phyloP scores from a whole-genome alignment of 2,888 invertebrate species.

The Apomyelois bistriatella region DNA sequence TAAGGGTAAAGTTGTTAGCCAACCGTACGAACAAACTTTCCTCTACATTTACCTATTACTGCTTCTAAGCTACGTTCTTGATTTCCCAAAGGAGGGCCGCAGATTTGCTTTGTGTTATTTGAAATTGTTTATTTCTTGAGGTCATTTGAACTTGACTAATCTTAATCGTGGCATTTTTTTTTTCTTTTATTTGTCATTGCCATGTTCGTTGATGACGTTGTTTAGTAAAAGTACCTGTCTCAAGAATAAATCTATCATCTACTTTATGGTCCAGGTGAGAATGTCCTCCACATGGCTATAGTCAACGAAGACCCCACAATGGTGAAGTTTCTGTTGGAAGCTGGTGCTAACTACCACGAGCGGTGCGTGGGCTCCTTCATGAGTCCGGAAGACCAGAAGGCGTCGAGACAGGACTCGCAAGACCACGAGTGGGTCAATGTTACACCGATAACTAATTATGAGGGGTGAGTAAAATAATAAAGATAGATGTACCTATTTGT shows the following conservation, averaged over 20 bases:
- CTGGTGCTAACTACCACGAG: slow-evolving; percentile 94
- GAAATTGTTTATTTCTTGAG: background rate
- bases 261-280: slow-evolving; percentile 84
- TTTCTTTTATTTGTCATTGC: too few species aligned
- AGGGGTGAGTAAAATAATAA: slow-evolving; percentile 78
- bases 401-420: slow-evolving; percentile 89
- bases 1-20: too few species aligned
- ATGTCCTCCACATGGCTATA: slow-evolving; percentile 97
- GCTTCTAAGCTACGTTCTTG: background rate
- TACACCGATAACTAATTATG: slow-evolving; percentile 89
- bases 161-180: too few species aligned
- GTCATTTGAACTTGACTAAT: background rate
- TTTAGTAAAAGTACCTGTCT: too few species aligned
- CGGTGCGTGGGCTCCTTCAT: slow-evolving; percentile 98
- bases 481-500: background rate
- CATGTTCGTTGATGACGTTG: too few species aligned
- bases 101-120: background rate
- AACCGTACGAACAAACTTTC: too few species aligned
- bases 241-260: too few species aligned
- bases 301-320: slow-evolving; percentile 99
- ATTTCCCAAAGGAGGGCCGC: slow-evolving; percentile 4
- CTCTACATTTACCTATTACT: background rate
- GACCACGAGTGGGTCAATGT: slow-evolving; percentile 96
- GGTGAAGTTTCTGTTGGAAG: slow-evolving; percentile 96
- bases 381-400: slow-evolving; percentile 98